Percentiles rank a stretch among this genome's conserved stretches.
Conservation (phyloP, 2,888 invertebrate genomes). For the Cosmia trapezina region DNA sequence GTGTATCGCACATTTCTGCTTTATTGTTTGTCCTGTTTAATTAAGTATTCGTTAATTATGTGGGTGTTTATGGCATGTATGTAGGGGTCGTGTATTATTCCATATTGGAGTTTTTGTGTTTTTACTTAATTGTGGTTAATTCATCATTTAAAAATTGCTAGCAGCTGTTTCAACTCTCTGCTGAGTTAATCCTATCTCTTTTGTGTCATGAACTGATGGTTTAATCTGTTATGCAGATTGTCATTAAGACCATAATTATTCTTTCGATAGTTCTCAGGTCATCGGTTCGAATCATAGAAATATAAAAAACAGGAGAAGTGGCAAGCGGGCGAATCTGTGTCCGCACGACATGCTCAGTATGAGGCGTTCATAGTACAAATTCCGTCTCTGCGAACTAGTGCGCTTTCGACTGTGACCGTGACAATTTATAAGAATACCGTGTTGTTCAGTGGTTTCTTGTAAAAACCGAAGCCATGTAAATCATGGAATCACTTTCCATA, state of each 20-base stretch:
- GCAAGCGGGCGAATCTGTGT: too few species aligned
- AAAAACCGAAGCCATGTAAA: too few species aligned
- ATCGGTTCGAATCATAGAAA: not conserved
- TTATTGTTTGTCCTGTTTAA: constrained; percentile 60
- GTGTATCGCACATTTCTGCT: constrained; percentile 55
- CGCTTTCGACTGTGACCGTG: too few species aligned
- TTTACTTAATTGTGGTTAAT: not conserved
- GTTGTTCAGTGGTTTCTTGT: too few species aligned
- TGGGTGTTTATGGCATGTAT: constrained; percentile 50
- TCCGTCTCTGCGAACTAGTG: too few species aligned
- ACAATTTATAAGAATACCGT: too few species aligned
- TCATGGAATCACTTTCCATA: too few species aligned
- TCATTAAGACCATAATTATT: not conserved
- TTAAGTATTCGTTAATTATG: constrained; percentile 65
- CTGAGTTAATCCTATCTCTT: not conserved
- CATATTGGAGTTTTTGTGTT: constrained; percentile 17
- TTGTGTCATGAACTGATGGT: not conserved
- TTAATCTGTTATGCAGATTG: not conserved
- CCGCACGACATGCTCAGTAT: too few species aligned
- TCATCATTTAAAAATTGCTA: not conserved
- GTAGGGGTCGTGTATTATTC: constrained; percentile 9
- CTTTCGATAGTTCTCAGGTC: not conserved
- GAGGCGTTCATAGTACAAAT: too few species aligned
- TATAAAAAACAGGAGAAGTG: too few species aligned
- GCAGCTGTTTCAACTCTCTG: not conserved